Evolutionary conservation across 23 tunicate species (phyloP).

Genomic region (Clavelina lepadiformis): DNA sequence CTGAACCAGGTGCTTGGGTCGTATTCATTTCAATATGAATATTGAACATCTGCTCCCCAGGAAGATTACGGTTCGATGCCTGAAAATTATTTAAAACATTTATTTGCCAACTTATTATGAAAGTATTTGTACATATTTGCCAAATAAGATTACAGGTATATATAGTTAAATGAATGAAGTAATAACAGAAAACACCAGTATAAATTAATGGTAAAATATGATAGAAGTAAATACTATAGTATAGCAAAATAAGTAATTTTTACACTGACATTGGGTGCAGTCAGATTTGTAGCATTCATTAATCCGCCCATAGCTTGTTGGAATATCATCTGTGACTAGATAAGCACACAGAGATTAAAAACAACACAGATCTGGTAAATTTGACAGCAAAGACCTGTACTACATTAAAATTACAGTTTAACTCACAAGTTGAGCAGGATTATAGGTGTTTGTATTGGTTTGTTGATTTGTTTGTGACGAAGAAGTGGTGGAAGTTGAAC

Average conservation of each 20-base stretch:
- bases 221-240: no score
- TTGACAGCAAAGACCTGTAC: neutral
- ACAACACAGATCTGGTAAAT: neutral
- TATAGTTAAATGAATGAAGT: no score
- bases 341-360: neutral
- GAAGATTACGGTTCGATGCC: slow-evolving; percentile 16
- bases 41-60: slow-evolving; percentile 22
- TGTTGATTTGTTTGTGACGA: slow-evolving; percentile 10
- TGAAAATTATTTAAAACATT: slow-evolving; percentile 12
- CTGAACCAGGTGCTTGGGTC: neutral
- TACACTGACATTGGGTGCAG: slow-evolving; percentile 1
- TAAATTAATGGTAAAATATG: no score
- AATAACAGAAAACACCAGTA: no score
- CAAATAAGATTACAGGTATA: no score
- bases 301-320: slow-evolving; percentile 42
- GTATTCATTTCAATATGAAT: slow-evolving; percentile 23
- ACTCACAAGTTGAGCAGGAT: slow-evolving; percentile 17
- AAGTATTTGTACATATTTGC: no score
- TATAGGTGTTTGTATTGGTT: neutral
- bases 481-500: slow-evolving; percentile 3
- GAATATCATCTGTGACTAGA: slow-evolving; percentile 41
- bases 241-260: no score
- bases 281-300: neutral
- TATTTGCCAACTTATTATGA: no score
- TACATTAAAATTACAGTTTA: neutral